Evolutionary conservation across 1,140 invertebrate species (phyloP).

Genomic region (Tachypleus tridentatus): DNA sequence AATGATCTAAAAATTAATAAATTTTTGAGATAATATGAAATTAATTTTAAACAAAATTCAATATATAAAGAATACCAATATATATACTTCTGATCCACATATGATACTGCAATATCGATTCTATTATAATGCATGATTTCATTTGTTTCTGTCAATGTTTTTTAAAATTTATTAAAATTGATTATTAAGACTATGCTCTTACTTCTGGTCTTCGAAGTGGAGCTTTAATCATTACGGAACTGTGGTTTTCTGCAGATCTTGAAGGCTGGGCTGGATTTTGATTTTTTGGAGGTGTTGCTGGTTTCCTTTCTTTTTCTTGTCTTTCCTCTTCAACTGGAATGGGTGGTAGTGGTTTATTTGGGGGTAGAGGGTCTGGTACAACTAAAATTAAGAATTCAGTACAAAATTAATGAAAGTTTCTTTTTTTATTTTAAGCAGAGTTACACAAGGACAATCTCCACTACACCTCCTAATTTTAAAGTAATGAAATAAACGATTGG

Average conservation of each 20-base stretch:
- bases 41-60: background rate
- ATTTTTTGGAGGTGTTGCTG: slow-evolving; percentile 40
- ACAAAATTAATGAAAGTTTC: background rate
- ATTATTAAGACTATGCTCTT: background rate
- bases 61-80: background rate
- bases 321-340: slow-evolving; percentile 54
- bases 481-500: too few relatives aligned
- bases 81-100: too few relatives aligned
- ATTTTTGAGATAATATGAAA: background rate
- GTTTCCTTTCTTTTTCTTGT: slow-evolving; percentile 34
- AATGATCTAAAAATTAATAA: too few relatives aligned
- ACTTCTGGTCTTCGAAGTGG: slow-evolving; percentile 24
- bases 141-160: too few relatives aligned
- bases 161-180: too few relatives aligned
- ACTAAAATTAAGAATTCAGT: slow-evolving; percentile 30
- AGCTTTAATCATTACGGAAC: slow-evolving; percentile 25
- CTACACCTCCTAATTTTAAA: too few relatives aligned
- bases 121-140: too few relatives aligned
- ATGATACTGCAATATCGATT: too few relatives aligned
- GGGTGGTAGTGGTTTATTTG: slow-evolving; percentile 66
- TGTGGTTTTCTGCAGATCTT: slow-evolving; percentile 16
- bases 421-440: too few relatives aligned
- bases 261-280: slow-evolving; percentile 16
- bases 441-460: too few relatives aligned
- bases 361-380: slow-evolving; percentile 49